A percentile compares a stretch with the other conserved stretches of the same genome.
Conservation (phyloP, 2,888 invertebrate genomes). For the Hirtodrosophila trivittata region DNA sequence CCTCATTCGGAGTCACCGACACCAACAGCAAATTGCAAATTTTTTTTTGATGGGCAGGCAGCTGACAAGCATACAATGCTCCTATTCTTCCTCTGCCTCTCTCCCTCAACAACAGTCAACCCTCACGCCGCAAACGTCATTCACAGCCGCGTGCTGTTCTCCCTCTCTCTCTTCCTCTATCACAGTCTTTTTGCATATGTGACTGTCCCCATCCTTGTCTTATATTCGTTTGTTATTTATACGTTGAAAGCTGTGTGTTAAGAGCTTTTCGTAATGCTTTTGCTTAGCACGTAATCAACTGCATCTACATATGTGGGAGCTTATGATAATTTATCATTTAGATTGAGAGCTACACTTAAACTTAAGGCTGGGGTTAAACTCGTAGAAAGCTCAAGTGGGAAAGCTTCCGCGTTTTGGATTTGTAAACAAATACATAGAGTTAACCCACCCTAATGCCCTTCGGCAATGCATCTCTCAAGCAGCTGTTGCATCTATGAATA, state of each 20-base stretch:
- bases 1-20: too few relatives aligned
- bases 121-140: conserved; percentile 27
- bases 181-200: conserved; percentile 1
- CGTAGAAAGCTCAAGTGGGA: not conserved
- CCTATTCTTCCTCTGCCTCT: conserved; percentile 10
- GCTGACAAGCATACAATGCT: conserved; percentile 47
- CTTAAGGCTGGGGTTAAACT: conserved; percentile 5
- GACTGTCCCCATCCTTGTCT: not conserved
- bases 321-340: conserved; percentile 16
- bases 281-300: conserved; percentile 25
- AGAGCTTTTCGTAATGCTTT: conserved; percentile 47
- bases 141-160: conserved; percentile 24
- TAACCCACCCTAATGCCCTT: not conserved
- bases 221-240: not conserved
- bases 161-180: not conserved
- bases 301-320: conserved; percentile 35
- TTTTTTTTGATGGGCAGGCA: conserved; percentile 27
- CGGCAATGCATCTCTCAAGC: conserved; percentile 17
- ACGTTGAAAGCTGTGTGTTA: conserved; percentile 38
- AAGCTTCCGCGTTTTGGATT: conserved; percentile 2
- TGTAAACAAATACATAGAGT: conserved; percentile 8
- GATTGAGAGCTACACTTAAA: not conserved
- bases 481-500: conserved; percentile 48
- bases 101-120: conserved; percentile 35
- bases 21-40: conserved; percentile 5